Conservation (phyloP, 2,113 vertebrate genomes). For the Glaucidium brasilianum region DNA sequence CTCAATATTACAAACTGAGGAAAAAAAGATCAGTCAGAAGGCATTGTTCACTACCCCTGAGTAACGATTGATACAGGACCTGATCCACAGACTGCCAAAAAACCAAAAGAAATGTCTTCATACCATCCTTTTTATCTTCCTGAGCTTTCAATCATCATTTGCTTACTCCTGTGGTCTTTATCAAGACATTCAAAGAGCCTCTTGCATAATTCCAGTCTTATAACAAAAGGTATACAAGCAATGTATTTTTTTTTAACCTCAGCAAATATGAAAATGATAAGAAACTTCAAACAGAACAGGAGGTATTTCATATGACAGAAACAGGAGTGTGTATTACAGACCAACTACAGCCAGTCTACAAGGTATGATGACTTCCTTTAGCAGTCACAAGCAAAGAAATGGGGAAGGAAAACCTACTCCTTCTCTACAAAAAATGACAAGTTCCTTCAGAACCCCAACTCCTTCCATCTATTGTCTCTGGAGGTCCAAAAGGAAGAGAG, state of each 20-base stretch:
- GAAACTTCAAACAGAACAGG: neutral
- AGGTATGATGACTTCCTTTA: neutral
- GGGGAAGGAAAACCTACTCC: neutral
- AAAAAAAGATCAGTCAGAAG: neutral
- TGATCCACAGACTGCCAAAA: neutral
- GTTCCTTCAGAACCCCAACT: neutral
- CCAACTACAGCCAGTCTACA: neutral
- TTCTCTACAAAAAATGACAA: neutral
- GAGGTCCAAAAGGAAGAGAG: neutral
- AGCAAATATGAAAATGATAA: neutral
- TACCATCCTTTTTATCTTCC: neutral
- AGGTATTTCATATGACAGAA: neutral
- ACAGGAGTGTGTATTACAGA: neutral
- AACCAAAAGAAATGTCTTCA: neutral
- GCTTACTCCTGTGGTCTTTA: neutral
- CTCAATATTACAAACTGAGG: neutral
- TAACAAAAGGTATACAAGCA: neutral
- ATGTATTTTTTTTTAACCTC: neutral
- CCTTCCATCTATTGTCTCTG: neutral
- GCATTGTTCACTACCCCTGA: neutral
- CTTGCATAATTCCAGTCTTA: neutral
- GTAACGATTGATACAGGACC: neutral
- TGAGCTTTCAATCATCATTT: neutral
- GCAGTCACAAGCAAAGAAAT: neutral
- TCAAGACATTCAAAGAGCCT: neutral